A percentile compares a stretch with the other conserved stretches of the same genome.
phyloP scores from a whole-genome alignment of 2,888 invertebrate species.

The Brenthis hecate region DNA sequence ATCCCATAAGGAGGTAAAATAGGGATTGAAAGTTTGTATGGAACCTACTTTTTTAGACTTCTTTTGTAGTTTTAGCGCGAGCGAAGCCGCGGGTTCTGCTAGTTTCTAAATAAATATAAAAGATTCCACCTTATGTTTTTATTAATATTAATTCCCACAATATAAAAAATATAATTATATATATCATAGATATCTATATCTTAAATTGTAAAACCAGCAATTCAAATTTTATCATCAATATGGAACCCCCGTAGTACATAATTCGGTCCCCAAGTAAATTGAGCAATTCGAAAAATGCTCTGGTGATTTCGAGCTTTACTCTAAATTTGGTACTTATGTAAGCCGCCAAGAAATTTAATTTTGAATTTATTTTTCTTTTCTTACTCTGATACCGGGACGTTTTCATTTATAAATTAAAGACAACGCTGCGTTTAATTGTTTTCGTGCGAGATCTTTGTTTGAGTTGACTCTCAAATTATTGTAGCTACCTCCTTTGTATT shows the following conservation, averaged over 20 bases:
- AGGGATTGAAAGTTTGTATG: too few species aligned
- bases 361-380: conserved; percentile 60
- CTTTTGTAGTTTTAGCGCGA: too few species aligned
- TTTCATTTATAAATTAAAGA: conserved; percentile 49
- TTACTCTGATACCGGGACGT: conserved; percentile 46
- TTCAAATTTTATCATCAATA: conserved; percentile 61
- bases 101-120: too few species aligned
- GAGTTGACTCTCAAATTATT: conserved; percentile 23
- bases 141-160: not conserved
- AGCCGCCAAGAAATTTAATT: conserved; percentile 72
- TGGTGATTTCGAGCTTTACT: conserved; percentile 68
- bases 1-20: too few species aligned
- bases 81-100: too few species aligned
- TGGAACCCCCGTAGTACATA: conserved; percentile 48
- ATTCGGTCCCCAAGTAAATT: conserved; percentile 64
- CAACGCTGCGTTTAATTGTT: conserved; percentile 43
- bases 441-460: conserved; percentile 23
- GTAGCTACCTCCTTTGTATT: too few species aligned
- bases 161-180: not conserved
- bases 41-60: too few species aligned
- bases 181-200: too few species aligned
- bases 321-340: conserved; percentile 66
- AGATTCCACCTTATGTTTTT: too few species aligned
- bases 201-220: conserved; percentile 20
- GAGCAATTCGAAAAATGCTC: conserved; percentile 70